Base-by-base conservation (phyloP, 2,113 vertebrate genomes). In the Zosterops hypoxanthus region DNA sequence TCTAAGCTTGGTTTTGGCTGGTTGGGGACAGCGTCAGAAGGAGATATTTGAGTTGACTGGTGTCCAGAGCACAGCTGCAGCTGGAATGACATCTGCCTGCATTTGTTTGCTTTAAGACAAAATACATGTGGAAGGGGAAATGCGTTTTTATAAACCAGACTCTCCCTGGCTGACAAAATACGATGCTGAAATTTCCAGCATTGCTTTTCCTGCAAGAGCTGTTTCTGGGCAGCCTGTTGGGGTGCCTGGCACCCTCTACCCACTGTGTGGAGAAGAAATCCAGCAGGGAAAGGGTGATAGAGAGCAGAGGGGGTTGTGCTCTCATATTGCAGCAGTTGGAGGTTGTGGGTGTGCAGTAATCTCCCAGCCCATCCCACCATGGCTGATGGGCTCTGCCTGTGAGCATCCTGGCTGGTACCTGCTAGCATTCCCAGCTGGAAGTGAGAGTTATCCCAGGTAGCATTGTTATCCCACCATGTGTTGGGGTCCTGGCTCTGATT, bases 21-120 rank as follows among this genome's bases (percentile, higher is more conserved):
- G 60, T 18, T 1, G 0, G 71, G 66, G 73, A 80, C 52, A 64
- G 42, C 0, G 0, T 88, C 42, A 6, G 42, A 86, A 88, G 34
- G 91, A 97, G 75, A 29, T 92, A 73, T 94, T 97, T 90, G 69
- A 90, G 87, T 77, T 95, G 96, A 92, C 47, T 87, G 68, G 63
- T 69, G 75, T 95, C 96, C 78, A 85, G 75, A 81, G 63, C 1
- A 0, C 89, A 96, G 94, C 94, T 95, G 91, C 86, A 86, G 76
- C 87, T 87, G 77, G 47, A 81, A 83, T 72, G 94, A 95, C 92
- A 92, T 96, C 93, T 96, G 94, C 85, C 81, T 86, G 61, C 64
- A 13, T 82, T 92, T 96, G 86, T 97, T 95, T 95, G 77, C 81
- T 90, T 96, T 83, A 82, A 70, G 94, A 81, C 55, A 83, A 95